These are phyloP conservation scores for Apocheima hispidaria DNA, from an alignment of 2,888 invertebrate species.

Conservation along the genomic window DNA sequence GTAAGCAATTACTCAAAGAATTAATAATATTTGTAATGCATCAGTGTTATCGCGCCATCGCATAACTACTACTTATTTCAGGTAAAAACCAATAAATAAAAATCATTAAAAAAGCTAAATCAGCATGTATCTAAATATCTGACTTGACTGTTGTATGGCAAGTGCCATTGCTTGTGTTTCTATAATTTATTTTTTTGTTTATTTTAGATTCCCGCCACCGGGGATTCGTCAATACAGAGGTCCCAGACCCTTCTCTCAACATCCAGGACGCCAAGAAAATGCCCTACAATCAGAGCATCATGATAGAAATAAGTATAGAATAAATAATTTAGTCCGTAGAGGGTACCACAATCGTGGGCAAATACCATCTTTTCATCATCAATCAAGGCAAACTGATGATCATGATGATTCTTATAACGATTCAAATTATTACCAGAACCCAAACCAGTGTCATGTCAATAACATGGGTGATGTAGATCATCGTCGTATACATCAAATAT, in stretches of 20 bases:
- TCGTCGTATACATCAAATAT: constrained; percentile 43
- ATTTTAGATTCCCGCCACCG: constrained; percentile 70
- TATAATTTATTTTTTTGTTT: constrained; percentile 9
- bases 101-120: background rate
- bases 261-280: constrained; percentile 49
- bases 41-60: constrained; percentile 62
- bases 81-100: constrained; percentile 1
- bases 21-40: constrained; percentile 46
- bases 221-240: constrained; percentile 53
- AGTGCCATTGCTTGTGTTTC: background rate
- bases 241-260: constrained; percentile 52
- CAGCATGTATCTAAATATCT: constrained; percentile 14
- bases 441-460: constrained; percentile 55
- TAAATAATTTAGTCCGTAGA: constrained; percentile 53
- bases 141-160: background rate
- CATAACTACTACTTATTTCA: background rate
- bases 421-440: constrained; percentile 50
- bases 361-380: constrained; percentile 49
- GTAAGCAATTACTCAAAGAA: constrained; percentile 49
- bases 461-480: constrained; percentile 76
- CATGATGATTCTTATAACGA: constrained; percentile 45
- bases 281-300: constrained; percentile 50
- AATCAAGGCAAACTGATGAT: constrained; percentile 50
- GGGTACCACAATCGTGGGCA: constrained; percentile 50
- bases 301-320: constrained; percentile 62